Evolutionary conservation across 2,113 vertebrate genomes (phyloP).

Genomic region (Emydura subglobosa): DNA sequence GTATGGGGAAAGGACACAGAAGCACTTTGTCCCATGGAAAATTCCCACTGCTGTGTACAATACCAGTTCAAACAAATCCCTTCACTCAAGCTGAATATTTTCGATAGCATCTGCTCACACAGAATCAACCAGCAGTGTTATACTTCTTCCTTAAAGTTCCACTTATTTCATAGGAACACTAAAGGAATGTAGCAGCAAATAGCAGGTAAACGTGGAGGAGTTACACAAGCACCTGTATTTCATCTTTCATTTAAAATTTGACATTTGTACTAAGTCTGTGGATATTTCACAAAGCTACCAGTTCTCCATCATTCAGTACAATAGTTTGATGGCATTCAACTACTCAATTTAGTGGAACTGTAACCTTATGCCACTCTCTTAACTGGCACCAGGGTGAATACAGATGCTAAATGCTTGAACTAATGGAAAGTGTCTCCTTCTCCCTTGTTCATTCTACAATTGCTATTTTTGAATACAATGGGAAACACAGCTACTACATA

Average conservation of each 20-base stretch:
- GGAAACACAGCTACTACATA: background rate
- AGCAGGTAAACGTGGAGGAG: background rate
- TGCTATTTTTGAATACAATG: background rate
- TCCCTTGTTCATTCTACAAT: background rate
- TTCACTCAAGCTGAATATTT: background rate
- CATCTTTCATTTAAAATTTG: background rate
- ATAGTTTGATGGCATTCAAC: background rate
- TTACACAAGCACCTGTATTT: background rate
- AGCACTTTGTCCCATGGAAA: background rate
- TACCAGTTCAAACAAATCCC: background rate
- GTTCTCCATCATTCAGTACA: background rate
- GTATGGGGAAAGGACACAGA: background rate
- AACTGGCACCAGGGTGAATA: background rate
- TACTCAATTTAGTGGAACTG: background rate
- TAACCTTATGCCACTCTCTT: background rate
- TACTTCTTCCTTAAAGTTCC: background rate
- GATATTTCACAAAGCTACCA: background rate
- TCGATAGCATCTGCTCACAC: background rate
- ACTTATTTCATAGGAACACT: conserved; percentile 8
- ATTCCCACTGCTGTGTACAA: background rate
- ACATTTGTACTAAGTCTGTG: background rate
- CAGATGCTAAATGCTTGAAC: background rate
- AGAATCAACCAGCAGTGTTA: background rate
- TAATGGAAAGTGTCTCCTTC: background rate
- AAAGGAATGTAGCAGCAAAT: background rate